phyloP scores from a whole-genome alignment of 2,113 vertebrate species.

The Cyprinodon variegatus region DNA sequence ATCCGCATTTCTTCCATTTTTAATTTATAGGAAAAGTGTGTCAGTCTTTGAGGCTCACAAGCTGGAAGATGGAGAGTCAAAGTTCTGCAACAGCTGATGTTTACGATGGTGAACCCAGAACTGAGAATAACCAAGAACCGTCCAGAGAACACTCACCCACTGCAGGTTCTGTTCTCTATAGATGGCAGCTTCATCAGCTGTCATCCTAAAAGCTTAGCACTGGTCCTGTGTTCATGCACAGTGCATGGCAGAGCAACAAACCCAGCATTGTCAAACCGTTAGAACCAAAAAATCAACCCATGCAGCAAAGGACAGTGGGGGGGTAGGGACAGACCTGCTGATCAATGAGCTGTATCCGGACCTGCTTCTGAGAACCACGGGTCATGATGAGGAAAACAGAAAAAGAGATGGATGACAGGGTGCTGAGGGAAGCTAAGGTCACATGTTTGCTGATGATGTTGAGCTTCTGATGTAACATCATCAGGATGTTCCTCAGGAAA shows the following conservation, averaged over 20 bases:
- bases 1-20: too few relatives aligned
- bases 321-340: slow-evolving; percentile 73
- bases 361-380: slow-evolving; percentile 80
- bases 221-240: slow-evolving; percentile 21
- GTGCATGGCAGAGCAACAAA: neutral
- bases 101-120: too few relatives aligned
- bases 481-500: neutral
- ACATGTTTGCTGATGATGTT: neutral
- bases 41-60: too few relatives aligned
- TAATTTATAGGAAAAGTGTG: too few relatives aligned
- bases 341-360: slow-evolving; percentile 82
- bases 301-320: slow-evolving; percentile 47
- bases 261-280: slow-evolving; percentile 2
- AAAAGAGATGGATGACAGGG: slow-evolving; percentile 14
- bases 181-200: neutral
- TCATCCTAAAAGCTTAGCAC: neutral
- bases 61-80: too few relatives aligned
- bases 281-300: slow-evolving; percentile 53
- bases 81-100: too few relatives aligned
- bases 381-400: slow-evolving; percentile 54
- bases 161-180: slow-evolving; percentile 1
- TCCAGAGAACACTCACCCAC: neutral
- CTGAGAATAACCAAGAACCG: too few relatives aligned
- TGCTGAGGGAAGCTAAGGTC: neutral
- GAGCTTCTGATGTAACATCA: neutral